Evolutionary conservation across 2,113 vertebrate species (phyloP), one percentile per base, ranked within the genome.

Genomic region (Chroicocephalus ridibundus): DNA sequence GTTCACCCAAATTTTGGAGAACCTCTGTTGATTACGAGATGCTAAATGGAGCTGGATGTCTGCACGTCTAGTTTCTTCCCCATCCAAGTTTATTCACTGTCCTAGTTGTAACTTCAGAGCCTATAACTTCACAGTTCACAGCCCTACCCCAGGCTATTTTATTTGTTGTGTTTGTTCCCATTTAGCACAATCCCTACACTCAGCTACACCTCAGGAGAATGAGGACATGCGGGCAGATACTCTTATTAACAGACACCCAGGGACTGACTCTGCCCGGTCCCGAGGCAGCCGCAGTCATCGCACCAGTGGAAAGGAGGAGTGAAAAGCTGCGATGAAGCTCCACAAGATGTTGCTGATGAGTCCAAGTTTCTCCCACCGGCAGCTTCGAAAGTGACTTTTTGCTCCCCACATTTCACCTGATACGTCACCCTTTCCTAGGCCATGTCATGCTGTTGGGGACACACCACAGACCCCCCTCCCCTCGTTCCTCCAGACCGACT

Each of bases 311-410:
- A 65, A 60, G 75, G 18, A 82, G 70, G 54, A 15, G 52, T 9
- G 66, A 65, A 91, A 66, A 80, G 26, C 58, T 96, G 64, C 91
- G 55, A 5, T 31, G 18, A 44, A 66, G 34, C 51, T 89, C 69
- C 62, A 46, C 64, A 66, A 91, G 86, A 66, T 75, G 78, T 34
- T 95, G 82, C 38, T 90, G 82, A 40, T 51, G 38, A 86, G 54
- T 32, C n/a, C 64, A 18, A 5, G 32, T 20, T 66, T 58, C 55
- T 82, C 64, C 65, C 29, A 32, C n/a, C 21, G 1, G 3, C 31
- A 52, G 47, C 64, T 90, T 27, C 62, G 86, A 90, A 91, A 60
- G 72, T 94, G 86, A 86, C 91, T 58, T 83, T 80, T 78, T 74
- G 51, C 34, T 88, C 21, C n/a, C 40, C 5, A 1, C 5, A 2